Percentiles rank a stretch among this genome's conserved stretches.
phyloP scores from a whole-genome alignment of 2,113 vertebrate species.

The Trematomus loennbergii region DNA sequence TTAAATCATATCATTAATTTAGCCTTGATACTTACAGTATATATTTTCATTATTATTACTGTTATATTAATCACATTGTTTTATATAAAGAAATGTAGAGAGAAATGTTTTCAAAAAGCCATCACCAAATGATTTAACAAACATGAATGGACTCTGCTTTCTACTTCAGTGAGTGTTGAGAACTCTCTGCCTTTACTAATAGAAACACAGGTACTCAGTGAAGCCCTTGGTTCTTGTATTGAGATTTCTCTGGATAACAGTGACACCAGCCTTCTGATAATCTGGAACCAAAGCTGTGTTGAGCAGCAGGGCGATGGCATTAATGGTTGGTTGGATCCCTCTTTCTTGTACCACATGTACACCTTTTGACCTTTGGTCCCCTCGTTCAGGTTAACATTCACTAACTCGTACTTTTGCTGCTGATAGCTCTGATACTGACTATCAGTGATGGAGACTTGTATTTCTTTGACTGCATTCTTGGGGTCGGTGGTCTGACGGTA shows the following conservation, averaged over 20 bases:
- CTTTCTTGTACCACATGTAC: constrained; percentile 9
- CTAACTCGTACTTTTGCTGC: not conserved
- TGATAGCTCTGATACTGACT: not conserved
- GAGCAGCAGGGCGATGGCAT: not conserved
- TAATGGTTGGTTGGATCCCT: not conserved
- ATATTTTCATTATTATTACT: too few relatives aligned
- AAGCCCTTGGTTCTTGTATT: not conserved
- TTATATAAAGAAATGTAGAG: too few relatives aligned
- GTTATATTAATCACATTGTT: too few relatives aligned
- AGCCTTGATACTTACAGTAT: too few relatives aligned
- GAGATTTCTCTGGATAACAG: not conserved
- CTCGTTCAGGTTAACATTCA: not conserved
- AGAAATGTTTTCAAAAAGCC: not conserved
- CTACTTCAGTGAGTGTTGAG: not conserved
- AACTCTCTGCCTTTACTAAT: not conserved
- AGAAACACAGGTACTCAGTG: not conserved
- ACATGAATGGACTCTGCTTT: not conserved
- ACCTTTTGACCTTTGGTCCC: rapidly evolving
- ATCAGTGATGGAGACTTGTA: not conserved
- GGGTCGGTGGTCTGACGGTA: not conserved
- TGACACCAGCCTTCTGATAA: not conserved
- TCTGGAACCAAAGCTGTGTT: not conserved
- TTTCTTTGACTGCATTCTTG: not conserved
- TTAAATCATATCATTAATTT: not conserved
- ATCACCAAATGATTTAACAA: too few relatives aligned